A percentile compares a stretch with the other conserved stretches of the same genome.
Conservation (phyloP, 2,113 vertebrate species). For the Syngnathoides biaculeatus region DNA sequence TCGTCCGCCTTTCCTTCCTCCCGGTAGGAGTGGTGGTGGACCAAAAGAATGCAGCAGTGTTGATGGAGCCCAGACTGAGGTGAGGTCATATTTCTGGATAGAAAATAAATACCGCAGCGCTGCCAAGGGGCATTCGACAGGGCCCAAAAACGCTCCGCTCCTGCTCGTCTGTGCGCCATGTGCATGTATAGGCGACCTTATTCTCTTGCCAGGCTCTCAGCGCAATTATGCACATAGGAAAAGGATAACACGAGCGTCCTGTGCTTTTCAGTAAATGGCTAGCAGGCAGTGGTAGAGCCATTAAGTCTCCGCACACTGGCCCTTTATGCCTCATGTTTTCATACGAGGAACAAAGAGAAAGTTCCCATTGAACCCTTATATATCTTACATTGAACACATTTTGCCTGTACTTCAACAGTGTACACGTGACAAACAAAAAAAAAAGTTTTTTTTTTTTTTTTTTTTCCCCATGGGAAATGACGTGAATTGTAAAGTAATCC, state of each 20-base stretch:
- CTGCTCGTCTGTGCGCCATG: slow-evolving; percentile 12
- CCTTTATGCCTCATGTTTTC: slow-evolving; percentile 41
- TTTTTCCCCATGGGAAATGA: neutral
- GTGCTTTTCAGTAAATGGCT: slow-evolving; percentile 45
- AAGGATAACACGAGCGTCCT: slow-evolving; percentile 58
- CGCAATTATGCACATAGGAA: slow-evolving; percentile 61
- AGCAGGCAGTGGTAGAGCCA: slow-evolving; percentile 28
- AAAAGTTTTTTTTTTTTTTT: neutral
- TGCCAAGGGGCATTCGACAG: slow-evolving; percentile 45
- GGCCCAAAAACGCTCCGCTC: slow-evolving; percentile 27
- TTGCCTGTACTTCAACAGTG: neutral
- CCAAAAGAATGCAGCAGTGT: slow-evolving; percentile 46
- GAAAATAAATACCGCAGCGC: slow-evolving; percentile 59
- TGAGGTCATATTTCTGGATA: slow-evolving; percentile 66
- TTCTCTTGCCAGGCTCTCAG: slow-evolving; percentile 45
- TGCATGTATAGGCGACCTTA: slow-evolving; percentile 35
- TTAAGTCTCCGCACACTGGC: slow-evolving; percentile 37
- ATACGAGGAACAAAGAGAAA: slow-evolving; percentile 15
- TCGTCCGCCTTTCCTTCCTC: slow-evolving; percentile 64
- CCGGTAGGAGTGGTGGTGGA: slow-evolving; percentile 24
- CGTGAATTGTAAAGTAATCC: neutral
- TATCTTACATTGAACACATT: no score
- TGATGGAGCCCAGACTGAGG: slow-evolving; percentile 49
- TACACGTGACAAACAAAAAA: neutral
- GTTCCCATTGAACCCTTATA: neutral